Evolutionary conservation across 2,888 invertebrate genomes (phyloP), one percentile per base, ranked within the genome.

Genomic region (Dasypolia templi): DNA sequence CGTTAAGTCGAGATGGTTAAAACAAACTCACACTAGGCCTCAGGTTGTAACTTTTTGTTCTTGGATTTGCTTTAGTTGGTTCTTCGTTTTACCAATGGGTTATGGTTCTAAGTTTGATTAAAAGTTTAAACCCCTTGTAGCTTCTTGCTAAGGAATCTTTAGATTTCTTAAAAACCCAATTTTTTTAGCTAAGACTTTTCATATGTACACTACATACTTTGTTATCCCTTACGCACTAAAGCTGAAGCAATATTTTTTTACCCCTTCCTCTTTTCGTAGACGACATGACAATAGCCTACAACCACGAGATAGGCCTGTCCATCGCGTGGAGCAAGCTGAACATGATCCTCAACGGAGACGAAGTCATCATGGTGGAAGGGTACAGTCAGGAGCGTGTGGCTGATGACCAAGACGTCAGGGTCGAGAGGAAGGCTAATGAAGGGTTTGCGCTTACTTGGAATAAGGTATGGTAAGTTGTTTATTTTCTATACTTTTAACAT

Each of bases 381-480:
- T 97, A 98, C 80, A 96, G 97, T 77, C 95, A 98, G 88, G 96
- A 97, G 83, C 96, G 97, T 17, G 94, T 97, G 17, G 88, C 93
- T 0, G 97, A 97, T 71, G 97, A 97, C 87, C 97, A 97, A 39
- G 97, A 97, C 75, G 96, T 98, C 17, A 96, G 97, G 80, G 95
- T 97, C 7, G 98, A 98, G 92, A 96, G 98, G 81, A 96, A 97
- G 62, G 98, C 98, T 85, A 98, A 97, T 79, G 98, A 98, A 77
- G 97, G 97, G 12, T 98, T 98, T 89, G 91, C 96, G 67, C 91
- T 98, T 51, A 95, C 96, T 0, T 97, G 97, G 96, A 99, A 99
- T 89, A 97, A 97, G 89, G 97, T 97, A 51, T 98, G 97, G 98
- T 97, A 68, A 90, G 94, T 44, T 2, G 32, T 11, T 22, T 56